A percentile compares a stretch with the other conserved stretches of the same genome.
These are phyloP conservation scores for Apteryx mantelli DNA, from an alignment of 2,113 vertebrate species.

Conservation along the genomic window DNA sequence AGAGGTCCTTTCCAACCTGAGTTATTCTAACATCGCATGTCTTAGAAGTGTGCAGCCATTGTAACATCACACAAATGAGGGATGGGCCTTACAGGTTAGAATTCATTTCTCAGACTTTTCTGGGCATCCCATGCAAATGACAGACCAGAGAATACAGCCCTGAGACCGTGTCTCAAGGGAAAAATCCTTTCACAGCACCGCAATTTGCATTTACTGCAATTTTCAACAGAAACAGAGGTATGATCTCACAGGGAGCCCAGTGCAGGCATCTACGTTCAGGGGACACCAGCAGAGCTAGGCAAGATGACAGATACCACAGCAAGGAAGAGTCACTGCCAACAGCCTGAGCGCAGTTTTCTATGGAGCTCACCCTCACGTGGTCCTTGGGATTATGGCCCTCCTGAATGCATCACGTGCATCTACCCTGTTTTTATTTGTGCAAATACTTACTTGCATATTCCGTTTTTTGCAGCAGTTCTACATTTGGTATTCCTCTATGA, in stretches of 20 bases:
- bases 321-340: background rate
- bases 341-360: background rate
- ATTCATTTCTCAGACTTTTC: background rate
- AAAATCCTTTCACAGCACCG: background rate
- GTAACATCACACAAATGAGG: background rate
- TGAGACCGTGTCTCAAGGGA: background rate
- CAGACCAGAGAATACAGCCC: background rate
- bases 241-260: fast-evolving
- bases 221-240: background rate
- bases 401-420: background rate
- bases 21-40: background rate
- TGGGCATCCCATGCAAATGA: background rate
- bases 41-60: background rate
- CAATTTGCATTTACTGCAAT: background rate
- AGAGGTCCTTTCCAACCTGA: background rate
- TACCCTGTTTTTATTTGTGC: background rate
- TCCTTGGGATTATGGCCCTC: background rate
- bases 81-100: background rate
- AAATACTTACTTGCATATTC: background rate
- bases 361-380: background rate
- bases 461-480: background rate
- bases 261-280: too few relatives aligned
- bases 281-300: background rate
- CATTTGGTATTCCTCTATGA: background rate
- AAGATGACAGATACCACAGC: background rate